Base-by-base conservation (phyloP, 2,113 vertebrate species). In the Ammospiza caudacuta region DNA sequence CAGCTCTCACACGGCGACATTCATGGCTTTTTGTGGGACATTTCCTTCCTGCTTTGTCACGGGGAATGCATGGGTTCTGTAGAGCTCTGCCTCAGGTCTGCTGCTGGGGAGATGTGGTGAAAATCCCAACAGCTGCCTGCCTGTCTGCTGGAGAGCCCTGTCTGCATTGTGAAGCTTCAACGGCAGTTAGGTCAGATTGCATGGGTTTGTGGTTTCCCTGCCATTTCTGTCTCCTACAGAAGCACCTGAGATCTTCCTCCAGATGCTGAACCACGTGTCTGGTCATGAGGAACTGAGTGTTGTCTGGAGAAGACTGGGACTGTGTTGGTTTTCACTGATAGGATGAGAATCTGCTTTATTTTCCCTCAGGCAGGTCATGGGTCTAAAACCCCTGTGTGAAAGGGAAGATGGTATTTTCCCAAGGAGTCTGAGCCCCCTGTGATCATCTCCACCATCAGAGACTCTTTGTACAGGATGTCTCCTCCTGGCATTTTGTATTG, bases 321-420 rank as follows among this genome's bases (percentile, higher is more conserved):
- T 63, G 12, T 28, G 12, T n/a, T 90, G 51, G 16, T 68, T 92
- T 82, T 87, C 66, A 68, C 22, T 67, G 52, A 89, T 15, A 78
- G 64, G 21, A 41, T 74, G 15, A 24, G 28, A 27, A 52, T 47
- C 43, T 80, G 37, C 51, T 77, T 83, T 31, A 5, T 77, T 82
- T 92, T 94, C 55, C 73, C 59, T 91, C 61, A 25, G 84, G 85
- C 83, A 70, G 46, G 44, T 94, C 88, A 86, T 16, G 84, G 35
- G 72, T 87, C 78, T 89, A 70, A 87, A 83, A 39, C 28, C 19
- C 4, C 15, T 18, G 12, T 90, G 55, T 91, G 55, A 47, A 63
- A 55, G 51, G 69, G 67, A 90, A 57, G 16, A 31, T 4, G 1
- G 7, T 55, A 14, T 89, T 93, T 95, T 89, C 77, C 31, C 54